Base-by-base conservation (phyloP, 2,888 invertebrate genomes). In the Allophyes oxyacanthae region DNA sequence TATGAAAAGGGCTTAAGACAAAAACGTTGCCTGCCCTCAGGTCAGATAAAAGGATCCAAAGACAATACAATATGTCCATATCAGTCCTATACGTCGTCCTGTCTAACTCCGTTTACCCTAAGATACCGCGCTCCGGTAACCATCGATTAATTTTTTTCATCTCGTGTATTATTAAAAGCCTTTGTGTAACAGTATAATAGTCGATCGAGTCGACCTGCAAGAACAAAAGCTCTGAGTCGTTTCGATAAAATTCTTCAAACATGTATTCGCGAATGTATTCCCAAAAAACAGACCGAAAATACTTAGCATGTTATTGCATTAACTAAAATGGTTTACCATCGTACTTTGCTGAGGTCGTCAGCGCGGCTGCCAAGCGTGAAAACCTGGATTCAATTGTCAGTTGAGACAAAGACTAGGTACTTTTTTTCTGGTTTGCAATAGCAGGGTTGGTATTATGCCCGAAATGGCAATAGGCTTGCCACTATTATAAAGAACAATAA, bases 141-240 rank as follows among this genome's bases (percentile, higher is more conserved):
- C 82, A 77, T 70, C 75, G 79, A 84, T 87, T 83, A 82, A 64
- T 80, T 77, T 79, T 79, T 83, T 83, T 79, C 76, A 81, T 82
- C 75, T 66, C 66, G 63, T 55, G 43, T 65, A 60, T 66, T 71
- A 78, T 80, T 79, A 75, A 77, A 66, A 56, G 63, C 67, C 70
- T 76, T 77, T 82, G 74, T 73, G 46, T 57, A 52, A 68, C 40
- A 28, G 14, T 37, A 68, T 41, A 54, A 54, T 42, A 20, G 48
- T 20, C 15, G 11, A 28, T 28, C 6, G 4, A 28, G 6, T 28
- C 4, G 14, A 28, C 28, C 36, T 44, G 44, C 11, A 11, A 37
- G 48, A 37, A 34, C 8, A 60, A 36, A 11, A 20, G 43, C 15
- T 43, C 42, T 15, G 15, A 42, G 28, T 32, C 15, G 14, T 36